Evolutionary conservation across 2,113 vertebrate species (phyloP).

Genomic region (Phylloscopus trochiloides): DNA sequence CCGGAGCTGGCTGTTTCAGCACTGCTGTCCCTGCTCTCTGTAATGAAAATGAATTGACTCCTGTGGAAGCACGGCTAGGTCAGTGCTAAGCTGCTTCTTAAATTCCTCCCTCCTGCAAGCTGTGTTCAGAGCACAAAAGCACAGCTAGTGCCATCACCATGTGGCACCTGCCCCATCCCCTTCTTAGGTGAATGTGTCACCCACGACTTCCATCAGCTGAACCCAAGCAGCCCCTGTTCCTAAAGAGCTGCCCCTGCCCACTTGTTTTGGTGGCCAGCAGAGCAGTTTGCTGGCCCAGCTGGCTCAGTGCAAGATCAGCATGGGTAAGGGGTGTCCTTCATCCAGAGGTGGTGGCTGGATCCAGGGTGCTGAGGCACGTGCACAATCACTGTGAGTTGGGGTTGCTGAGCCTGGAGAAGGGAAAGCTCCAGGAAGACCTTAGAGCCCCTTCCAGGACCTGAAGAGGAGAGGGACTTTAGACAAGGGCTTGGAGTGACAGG

Average conservation of each 20-base stretch:
- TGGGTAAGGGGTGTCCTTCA: fast-evolving
- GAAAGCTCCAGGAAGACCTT: too few species aligned
- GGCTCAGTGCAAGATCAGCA: fast-evolving
- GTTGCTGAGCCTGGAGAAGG: neutral
- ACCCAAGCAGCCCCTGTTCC: neutral
- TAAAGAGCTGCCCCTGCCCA: fast-evolving
- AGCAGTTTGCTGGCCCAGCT: neutral
- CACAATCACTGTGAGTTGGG: fast-evolving
- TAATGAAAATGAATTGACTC: neutral
- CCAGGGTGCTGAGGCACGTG: fast-evolving
- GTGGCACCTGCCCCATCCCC: fast-evolving
- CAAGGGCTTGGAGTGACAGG: neutral
- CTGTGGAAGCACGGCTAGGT: fast-evolving
- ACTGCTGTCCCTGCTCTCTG: fast-evolving
- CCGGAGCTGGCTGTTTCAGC: fast-evolving
- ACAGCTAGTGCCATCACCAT: fast-evolving
- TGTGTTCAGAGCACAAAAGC: neutral
- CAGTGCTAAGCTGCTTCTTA: neutral
- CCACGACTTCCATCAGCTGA: neutral
- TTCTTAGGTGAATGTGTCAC: neutral
- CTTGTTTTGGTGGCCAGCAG: neutral
- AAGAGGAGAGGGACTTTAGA: neutral
- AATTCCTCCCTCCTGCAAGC: neutral
- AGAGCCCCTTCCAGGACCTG: neutral
- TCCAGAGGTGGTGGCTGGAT: neutral